Evolutionary conservation across 2,113 vertebrate genomes (phyloP), one percentile per base, ranked within the genome.

Genomic region (Tiliqua scincoides): DNA sequence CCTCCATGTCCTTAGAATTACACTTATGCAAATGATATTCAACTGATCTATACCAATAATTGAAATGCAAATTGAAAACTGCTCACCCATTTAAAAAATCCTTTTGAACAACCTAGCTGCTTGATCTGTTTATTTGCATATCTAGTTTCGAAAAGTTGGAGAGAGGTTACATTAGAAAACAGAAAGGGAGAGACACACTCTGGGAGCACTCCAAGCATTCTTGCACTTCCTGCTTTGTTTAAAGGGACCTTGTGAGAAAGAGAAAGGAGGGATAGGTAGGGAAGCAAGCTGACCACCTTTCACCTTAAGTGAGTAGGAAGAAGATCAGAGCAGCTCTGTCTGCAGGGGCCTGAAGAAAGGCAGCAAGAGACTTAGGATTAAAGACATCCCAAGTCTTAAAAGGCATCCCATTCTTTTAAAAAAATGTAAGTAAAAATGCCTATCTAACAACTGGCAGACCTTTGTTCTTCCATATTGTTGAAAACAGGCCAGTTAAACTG

Each of bases 1-100:
- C n/a, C n/a, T n/a, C n/a, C n/a, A n/a, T n/a, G n/a, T n/a, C 18
- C 40, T 89, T 76, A 81, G 77, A 21, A 85, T 71, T 21, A 82
- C 78, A 61, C 15, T 75, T 83, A 23, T 73, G 32, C 65, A 87
- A 68, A 88, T 86, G 7, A 43, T 80, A 79, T 80, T 17, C 75
- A 88, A 86, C 88, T 73, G 0, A 0, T 79, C 78, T 77, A 48
- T 15, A 79, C 63, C 43, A 43, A 21, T 80, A 89, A 82, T 65
- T 78, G 78, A 84, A 84, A 84, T 84, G 83, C 72, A 84, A 84
- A 76, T 76, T 63, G 18, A 76, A 61, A 76, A 54, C 83, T 67
- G n/a, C 43, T 76, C 43, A 54, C 3, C 21, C 72, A 76, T 84
- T 84, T 52, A 52, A 87, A 91, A 79, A 67, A 84, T 67, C 75